Conservation (phyloP, 2,888 invertebrate genomes). For the Platycnemis pennipes region DNA sequence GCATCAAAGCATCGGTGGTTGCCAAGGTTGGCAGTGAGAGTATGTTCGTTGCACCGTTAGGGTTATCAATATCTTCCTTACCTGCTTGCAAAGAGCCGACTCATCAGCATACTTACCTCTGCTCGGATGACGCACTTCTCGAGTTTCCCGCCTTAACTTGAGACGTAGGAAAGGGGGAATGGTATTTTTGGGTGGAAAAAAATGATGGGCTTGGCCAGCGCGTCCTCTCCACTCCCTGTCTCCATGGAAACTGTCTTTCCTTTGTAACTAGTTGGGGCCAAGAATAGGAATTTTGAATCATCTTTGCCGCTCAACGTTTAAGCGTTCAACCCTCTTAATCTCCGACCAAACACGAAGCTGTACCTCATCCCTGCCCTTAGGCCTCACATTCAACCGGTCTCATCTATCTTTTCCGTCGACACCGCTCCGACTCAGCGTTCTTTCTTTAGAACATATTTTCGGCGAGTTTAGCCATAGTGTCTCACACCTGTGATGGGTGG, state of each 20-base stretch:
- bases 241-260: constrained; percentile 62
- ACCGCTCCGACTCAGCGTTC: constrained; percentile 46
- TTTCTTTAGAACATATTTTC: constrained; percentile 67
- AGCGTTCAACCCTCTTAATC: constrained; percentile 38
- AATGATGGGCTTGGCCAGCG: not conserved
- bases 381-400: not conserved
- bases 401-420: constrained; percentile 15
- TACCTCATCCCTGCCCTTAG: constrained; percentile 26
- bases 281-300: constrained; percentile 67
- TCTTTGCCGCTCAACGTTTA: constrained; percentile 46
- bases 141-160: constrained; percentile 4
- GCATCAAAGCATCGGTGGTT: not conserved
- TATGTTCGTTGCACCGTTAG: constrained; percentile 25
- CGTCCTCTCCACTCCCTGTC: not conserved
- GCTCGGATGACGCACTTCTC: constrained; percentile 23
- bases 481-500: constrained; percentile 47
- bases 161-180: not conserved
- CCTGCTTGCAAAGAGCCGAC: constrained; percentile 29
- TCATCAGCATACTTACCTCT: constrained; percentile 29
- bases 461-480: constrained; percentile 36
- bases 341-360: constrained; percentile 37
- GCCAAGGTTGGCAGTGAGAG: constrained; percentile 53
- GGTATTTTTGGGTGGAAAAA: constrained; percentile 26
- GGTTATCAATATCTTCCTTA: constrained; percentile 24
- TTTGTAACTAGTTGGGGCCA: constrained; percentile 33